Evolutionary conservation across 2,797 vertebrate species (phyloP), one percentile per base, ranked within the genome.

Genomic region (Avahi laniger): DNA sequence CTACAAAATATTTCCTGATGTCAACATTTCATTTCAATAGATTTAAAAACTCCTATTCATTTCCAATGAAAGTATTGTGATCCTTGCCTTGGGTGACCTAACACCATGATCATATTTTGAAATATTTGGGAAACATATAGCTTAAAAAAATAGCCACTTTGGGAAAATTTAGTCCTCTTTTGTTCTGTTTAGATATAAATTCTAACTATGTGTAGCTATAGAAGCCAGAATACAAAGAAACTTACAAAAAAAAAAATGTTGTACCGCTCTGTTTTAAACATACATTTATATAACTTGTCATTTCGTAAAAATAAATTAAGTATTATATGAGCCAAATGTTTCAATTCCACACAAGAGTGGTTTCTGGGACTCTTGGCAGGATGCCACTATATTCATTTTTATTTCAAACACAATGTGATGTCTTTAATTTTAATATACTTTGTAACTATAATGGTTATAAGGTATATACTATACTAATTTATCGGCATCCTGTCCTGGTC

Each of bases 221-320:
- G 83, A 93, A 94, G 50, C 79, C 91, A 97, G 87, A 95, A 97
- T 89, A 96, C 95, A 97, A 98, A 98, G 90, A 97, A 97, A 85
- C 72, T 89, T 97, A 96, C 93, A 89, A 72, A 65, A 5, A 35
- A 35, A 61, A 95, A 93, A 89, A 57, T 79, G 59, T 1, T 97
- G 97, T 98, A 46, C 89, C 52, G 81, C 97, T 98, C 98, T 96
- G 41, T 98, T 98, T 98, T 98, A 98, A 98, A 98, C 95, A 98
- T 96, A 97, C 96, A 97, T 98, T 98, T 98, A 97, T 98, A 96
- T 97, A 98, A 98, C 92, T 95, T 98, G 98, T 98, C 98, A 97
- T 98, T 98, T 98, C 96, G 94, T 5, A n/a, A 98, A 98, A 98
- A 98, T 98, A 98, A 98, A 98, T 98, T 98, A 98, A 98, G 98